Base-by-base conservation (phyloP, 1,140 invertebrate genomes). In the Heterodera schachtii region DNA sequence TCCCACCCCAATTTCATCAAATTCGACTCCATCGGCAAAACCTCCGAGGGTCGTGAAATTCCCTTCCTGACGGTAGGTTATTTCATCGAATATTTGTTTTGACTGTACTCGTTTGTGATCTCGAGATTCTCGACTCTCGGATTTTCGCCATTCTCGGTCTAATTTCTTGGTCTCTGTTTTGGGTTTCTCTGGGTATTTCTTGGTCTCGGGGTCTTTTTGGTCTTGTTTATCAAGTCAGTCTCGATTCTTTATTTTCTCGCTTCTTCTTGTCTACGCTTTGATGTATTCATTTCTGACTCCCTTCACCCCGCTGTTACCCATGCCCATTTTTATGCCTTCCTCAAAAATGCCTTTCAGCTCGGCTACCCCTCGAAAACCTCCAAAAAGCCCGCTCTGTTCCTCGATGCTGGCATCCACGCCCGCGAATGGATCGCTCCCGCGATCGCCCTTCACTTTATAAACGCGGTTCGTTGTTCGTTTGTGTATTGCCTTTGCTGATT, bases 331-430 rank as follows among this genome's bases (percentile, higher is more conserved):
- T 80, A 13, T 41, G 19, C 52, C 6, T 73, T 1, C 78, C n/a
- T 80, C 44, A 81, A 52, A 52, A 31, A 19, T 52, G 47, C 31
- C 66, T 60, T 82, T 82, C 66, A 83, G 81, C 73, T 83, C 49
- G 82, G 82, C 16, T 83, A 83, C 64, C 82, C 82, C 8, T 71
- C 64, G 41, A 31, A 31, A 31, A n/a, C 47, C 41, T 64, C 80
- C 79, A 52, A 78, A 49, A 84, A 84, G 73, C 70, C 75, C 46
- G 83, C 78, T 3, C 47, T 84, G 31, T 79, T 84, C 31, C 66
- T 85, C 7, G 84, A 85, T 79, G 84, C 84, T 19, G 84, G 84
- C 64, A 85, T 85, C 64, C 84, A 85, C 71, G 84, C 84, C 5
- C 64, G 84, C 8, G 84, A 85, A 70, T 85, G 84, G 84, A 85